Percentiles rank a stretch among this genome's conserved stretches.
phyloP scores from a whole-genome alignment of 2,888 invertebrate species.

The Tachina lurida region DNA sequence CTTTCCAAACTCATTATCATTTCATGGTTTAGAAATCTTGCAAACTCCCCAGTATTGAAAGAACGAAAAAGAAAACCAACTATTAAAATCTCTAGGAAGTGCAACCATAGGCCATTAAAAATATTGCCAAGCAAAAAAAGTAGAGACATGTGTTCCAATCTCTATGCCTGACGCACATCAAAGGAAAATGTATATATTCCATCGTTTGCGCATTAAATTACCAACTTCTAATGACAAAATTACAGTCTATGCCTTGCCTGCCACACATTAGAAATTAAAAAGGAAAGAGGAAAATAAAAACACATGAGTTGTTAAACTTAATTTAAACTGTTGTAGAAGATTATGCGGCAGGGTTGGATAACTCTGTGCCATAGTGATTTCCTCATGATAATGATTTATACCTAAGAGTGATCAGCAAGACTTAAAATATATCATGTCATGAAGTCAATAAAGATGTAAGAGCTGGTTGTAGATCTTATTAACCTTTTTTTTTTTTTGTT shows the following conservation, averaged over 20 bases:
- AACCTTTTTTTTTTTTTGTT: no score
- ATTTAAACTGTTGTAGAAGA: conserved; percentile 39
- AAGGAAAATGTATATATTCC: conserved; percentile 25
- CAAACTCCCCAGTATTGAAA: neutral
- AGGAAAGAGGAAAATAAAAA: conserved; percentile 1
- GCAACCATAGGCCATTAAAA: conserved; percentile 55
- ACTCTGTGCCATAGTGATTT: neutral
- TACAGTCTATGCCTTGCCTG: conserved; percentile 36
- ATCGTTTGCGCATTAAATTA: conserved; percentile 56
- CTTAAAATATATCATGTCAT: no score
- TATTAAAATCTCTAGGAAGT: conserved; percentile 41
- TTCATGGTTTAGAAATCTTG: conserved; percentile 33
- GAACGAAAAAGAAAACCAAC: neutral
- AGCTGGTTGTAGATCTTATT: no score
- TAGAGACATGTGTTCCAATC: conserved; percentile 51
- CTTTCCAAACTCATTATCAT: conserved; percentile 13
- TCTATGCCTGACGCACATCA: conserved; percentile 27
- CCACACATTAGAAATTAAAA: conserved; percentile 46
- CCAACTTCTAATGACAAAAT: conserved; percentile 62
- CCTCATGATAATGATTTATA: no score
- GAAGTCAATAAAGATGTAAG: no score
- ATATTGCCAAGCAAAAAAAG: neutral
- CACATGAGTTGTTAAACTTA: conserved; percentile 40
- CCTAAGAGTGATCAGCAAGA: no score
- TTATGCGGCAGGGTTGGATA: conserved; percentile 12